These are phyloP conservation scores for Agrotis segetum DNA, from an alignment of 2,888 invertebrate species.

Conservation along the genomic window DNA sequence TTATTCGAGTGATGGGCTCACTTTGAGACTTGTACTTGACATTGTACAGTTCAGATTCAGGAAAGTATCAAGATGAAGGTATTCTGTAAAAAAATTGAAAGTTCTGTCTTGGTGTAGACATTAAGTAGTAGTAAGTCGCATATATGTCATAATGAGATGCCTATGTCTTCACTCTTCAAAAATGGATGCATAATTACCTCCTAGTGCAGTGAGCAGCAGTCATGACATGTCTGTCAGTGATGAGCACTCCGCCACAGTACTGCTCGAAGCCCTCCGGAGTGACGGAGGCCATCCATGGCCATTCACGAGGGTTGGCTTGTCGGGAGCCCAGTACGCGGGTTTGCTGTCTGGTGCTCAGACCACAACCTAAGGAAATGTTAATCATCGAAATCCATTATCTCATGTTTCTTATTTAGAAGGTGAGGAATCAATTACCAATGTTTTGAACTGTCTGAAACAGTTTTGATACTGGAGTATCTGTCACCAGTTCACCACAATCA, in stretches of 20 bases:
- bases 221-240: conserved; percentile 94
- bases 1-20: too few species aligned
- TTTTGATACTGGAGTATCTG: not conserved
- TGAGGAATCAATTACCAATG: too few species aligned
- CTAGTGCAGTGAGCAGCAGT: conserved; percentile 95
- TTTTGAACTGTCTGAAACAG: too few species aligned
- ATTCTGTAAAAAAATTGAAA: not conserved
- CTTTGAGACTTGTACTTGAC: too few species aligned
- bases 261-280: conserved; percentile 91
- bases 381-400: not conserved
- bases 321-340: conserved; percentile 92
- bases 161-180: too few species aligned
- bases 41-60: not conserved
- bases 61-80: not conserved
- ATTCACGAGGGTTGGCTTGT: conserved; percentile 93
- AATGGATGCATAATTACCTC: conserved; percentile 79
- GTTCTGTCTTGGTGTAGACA: too few species aligned
- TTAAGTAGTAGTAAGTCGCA: too few species aligned
- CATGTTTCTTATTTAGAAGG: too few species aligned
- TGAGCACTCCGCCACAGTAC: conserved; percentile 95
- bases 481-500: not conserved
- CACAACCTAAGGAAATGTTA: conserved; percentile 85
- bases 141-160: too few species aligned
- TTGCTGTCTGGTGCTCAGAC: conserved; percentile 87
- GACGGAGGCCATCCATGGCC: conserved; percentile 97